These are phyloP conservation scores for Deroptyus accipitrinus DNA, from an alignment of 2,113 vertebrate species.

Conservation along the genomic window DNA sequence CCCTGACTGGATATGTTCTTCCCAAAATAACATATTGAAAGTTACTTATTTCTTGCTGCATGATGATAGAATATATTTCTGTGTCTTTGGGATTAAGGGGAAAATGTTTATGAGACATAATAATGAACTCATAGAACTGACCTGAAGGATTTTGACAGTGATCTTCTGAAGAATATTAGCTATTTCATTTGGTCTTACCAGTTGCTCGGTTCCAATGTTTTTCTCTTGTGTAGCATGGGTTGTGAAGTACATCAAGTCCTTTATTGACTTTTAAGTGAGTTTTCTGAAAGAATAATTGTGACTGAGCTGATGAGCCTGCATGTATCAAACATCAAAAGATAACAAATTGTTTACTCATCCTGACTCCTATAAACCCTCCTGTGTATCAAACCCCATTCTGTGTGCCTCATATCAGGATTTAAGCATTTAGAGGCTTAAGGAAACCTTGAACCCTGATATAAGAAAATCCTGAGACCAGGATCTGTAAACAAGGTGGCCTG, in stretches of 20 bases:
- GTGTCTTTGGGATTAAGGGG: not conserved
- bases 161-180: conserved; percentile 14
- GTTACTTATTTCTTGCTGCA: not conserved
- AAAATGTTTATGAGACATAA: not conserved
- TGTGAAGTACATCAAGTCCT: not conserved
- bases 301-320: not conserved
- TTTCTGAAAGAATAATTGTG: not conserved
- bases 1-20: not conserved
- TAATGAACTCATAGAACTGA: conserved; percentile 2
- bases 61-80: not conserved
- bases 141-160: conserved; percentile 16
- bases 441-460: not conserved
- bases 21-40: not conserved
- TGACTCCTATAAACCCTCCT: not conserved
- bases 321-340: not conserved
- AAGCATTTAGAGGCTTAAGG: not conserved
- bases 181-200: not conserved
- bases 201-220: not conserved
- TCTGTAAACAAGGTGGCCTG: not conserved
- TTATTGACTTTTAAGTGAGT: not conserved
- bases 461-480: not conserved
- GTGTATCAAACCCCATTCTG: not conserved
- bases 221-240: not conserved
- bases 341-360: not conserved
- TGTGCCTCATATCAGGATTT: fast-evolving